These are phyloP conservation scores for Kryptopterus vitreolus DNA, from an alignment of 2,797 vertebrate species.

Conservation along the genomic window DNA sequence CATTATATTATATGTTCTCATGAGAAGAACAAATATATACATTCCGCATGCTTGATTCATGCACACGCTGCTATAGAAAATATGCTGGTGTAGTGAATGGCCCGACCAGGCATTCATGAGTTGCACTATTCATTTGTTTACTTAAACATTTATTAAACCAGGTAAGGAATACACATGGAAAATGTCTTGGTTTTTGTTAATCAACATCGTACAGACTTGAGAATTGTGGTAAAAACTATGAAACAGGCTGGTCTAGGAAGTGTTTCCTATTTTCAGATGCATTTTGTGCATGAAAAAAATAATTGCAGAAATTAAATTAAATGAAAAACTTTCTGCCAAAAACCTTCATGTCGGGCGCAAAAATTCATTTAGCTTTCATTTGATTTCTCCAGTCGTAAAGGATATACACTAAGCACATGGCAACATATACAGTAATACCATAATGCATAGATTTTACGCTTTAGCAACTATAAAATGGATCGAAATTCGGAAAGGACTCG, in stretches of 20 bases:
- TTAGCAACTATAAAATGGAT: neutral
- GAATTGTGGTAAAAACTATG: neutral
- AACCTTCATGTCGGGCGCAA: neutral
- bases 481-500: neutral
- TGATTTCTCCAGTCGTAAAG: neutral
- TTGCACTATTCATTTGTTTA: neutral
- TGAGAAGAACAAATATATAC: constrained; percentile 23
- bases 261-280: too few relatives aligned
- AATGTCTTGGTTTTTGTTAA: neutral
- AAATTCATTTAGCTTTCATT: neutral
- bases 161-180: too few relatives aligned
- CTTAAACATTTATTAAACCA: neutral
- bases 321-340: neutral
- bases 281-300: neutral
- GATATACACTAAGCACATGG: neutral
- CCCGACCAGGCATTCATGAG: neutral
- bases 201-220: neutral
- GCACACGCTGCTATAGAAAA: neutral
- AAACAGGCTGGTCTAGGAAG: neutral
- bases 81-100: neutral
- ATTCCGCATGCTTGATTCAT: neutral
- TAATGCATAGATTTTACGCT: neutral
- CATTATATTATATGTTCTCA: neutral
- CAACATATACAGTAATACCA: neutral
- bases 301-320: neutral